Evolutionary conservation across 2,888 invertebrate genomes (phyloP).

Genomic region (Pterostichus madidus): DNA sequence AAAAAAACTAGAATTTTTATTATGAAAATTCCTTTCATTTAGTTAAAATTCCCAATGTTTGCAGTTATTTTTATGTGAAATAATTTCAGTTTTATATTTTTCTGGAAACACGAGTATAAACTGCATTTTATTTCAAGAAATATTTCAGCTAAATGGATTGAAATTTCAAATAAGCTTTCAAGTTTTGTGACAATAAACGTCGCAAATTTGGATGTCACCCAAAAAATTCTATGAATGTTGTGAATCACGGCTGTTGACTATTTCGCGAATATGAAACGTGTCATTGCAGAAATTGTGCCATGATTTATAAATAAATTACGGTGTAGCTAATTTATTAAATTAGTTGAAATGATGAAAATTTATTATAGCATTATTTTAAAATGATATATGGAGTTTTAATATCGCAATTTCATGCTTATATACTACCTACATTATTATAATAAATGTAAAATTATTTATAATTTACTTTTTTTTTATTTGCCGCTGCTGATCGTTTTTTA

Average conservation of each 20-base stretch:
- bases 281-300: constrained; percentile 29
- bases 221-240: constrained; percentile 3
- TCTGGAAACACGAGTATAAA: background rate
- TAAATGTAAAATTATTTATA: background rate
- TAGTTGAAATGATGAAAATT: background rate
- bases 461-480: background rate
- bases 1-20: no score
- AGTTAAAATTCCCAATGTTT: no score
- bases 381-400: constrained; percentile 1
- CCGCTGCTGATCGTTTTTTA: no score
- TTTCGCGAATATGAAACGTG: background rate
- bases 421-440: background rate
- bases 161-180: background rate
- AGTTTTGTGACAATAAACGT: constrained; percentile 6
- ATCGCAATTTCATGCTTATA: background rate
- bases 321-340: background rate
- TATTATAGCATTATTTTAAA: background rate
- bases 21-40: no score
- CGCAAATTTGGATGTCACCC: constrained; percentile 19
- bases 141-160: constrained; percentile 19
- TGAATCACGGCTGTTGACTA: constrained; percentile 16
- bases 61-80: no score
- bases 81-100: no score
- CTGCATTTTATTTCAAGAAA: background rate
- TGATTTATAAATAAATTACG: constrained; percentile 5